These are phyloP conservation scores for Hirtodrosophila confusa DNA, from an alignment of 2,888 invertebrate genomes.

Conservation along the genomic window DNA sequence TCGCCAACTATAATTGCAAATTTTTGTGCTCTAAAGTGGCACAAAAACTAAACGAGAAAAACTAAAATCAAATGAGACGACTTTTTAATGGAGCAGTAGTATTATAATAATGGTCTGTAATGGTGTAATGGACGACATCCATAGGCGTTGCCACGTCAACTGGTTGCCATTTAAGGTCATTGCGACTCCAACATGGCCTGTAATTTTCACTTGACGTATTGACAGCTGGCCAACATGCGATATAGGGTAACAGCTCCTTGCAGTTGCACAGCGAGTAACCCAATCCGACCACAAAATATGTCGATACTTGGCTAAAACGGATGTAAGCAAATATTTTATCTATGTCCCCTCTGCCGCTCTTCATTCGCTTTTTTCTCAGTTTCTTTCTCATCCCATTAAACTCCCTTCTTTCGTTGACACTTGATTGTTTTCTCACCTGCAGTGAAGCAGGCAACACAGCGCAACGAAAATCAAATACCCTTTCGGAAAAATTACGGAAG, in stretches of 20 bases:
- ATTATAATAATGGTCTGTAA: slow-evolving; percentile 73
- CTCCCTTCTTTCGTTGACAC: slow-evolving; percentile 33
- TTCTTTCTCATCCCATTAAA: slow-evolving; percentile 15
- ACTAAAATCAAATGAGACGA: slow-evolving; percentile 9
- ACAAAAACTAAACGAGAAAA: slow-evolving; percentile 4
- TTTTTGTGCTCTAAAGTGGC: slow-evolving; percentile 48
- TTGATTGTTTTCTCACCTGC: slow-evolving; percentile 59
- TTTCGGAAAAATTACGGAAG: background rate
- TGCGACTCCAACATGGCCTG: slow-evolving; percentile 56
- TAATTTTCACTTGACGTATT: slow-evolving; percentile 74
- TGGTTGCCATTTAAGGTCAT: slow-evolving; percentile 72
- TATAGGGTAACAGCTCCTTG: slow-evolving; percentile 39
- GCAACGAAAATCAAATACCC: slow-evolving; percentile 19
- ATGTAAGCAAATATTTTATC: slow-evolving; percentile 56
- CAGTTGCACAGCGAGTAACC: slow-evolving; percentile 39
- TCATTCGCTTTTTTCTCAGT: slow-evolving; percentile 2
- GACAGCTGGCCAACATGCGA: slow-evolving; percentile 65
- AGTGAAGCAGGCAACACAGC: background rate
- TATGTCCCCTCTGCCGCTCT: no score
- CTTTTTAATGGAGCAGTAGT: slow-evolving; percentile 59
- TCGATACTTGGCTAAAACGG: slow-evolving; percentile 54
- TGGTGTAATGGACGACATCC: slow-evolving; percentile 64
- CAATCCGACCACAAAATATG: slow-evolving; percentile 61
- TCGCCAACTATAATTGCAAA: slow-evolving; percentile 78
- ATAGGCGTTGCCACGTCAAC: slow-evolving; percentile 67